These are phyloP conservation scores for Notospermus geniculatus DNA, from an alignment of 1,140 invertebrate genomes.

Conservation along the genomic window DNA sequence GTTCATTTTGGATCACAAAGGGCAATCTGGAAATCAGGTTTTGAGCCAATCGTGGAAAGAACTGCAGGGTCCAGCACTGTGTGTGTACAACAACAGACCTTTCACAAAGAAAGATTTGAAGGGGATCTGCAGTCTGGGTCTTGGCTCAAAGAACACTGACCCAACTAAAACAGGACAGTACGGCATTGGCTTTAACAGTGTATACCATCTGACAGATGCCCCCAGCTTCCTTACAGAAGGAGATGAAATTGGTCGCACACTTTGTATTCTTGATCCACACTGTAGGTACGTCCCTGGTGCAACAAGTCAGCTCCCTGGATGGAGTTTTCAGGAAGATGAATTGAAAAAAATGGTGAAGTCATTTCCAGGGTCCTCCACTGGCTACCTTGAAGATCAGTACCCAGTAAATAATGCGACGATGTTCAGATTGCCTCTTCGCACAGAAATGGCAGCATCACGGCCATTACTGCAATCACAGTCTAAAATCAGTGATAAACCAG, in stretches of 20 bases:
- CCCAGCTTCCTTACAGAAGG: constrained; percentile 29
- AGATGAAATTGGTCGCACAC: constrained; percentile 29
- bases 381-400: too few species aligned
- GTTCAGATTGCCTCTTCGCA: constrained; percentile 11
- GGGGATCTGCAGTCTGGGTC: constrained; percentile 36
- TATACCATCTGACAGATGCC: constrained; percentile 34
- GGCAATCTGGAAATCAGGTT: constrained; percentile 22
- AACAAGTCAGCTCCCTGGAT: not conserved
- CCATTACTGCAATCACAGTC: too few species aligned
- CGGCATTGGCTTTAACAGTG: constrained; percentile 36
- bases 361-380: too few species aligned
- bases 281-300: constrained; percentile 36
- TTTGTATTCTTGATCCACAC: constrained; percentile 49
- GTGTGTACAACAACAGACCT: constrained; percentile 35
- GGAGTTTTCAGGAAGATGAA: too few species aligned
- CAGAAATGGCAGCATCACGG: not conserved
- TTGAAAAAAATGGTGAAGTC: too few species aligned
- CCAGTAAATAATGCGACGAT: constrained; percentile 12
- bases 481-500: not conserved
- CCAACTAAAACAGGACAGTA: constrained; percentile 30
- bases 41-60: constrained; percentile 26
- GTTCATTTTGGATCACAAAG: constrained; percentile 32
- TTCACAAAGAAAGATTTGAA: constrained; percentile 35
- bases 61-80: constrained; percentile 34
- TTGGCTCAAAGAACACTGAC: constrained; percentile 30